Evolutionary conservation across 2,113 vertebrate species (phyloP), one percentile per base, ranked within the genome.

Genomic region (Galeopterus variegatus): DNA sequence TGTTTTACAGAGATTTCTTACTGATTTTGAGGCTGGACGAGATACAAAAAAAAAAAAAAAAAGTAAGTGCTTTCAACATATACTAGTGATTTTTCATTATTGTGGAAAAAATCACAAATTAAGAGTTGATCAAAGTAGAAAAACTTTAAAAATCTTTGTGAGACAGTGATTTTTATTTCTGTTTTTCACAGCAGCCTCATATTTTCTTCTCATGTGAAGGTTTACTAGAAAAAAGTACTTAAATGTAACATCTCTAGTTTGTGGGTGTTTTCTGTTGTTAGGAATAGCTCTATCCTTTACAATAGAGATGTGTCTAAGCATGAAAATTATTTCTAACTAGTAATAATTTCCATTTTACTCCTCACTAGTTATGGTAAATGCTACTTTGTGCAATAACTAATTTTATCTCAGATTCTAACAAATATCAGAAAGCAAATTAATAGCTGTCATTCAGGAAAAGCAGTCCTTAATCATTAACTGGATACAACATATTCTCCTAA

Each of bases 201-300:
- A 84, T 88, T 93, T 96, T 60, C 41, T 90, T 97, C 81, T 77
- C 11, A 13, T 76, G 10, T 83, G n/a, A 95, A 90, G 23, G 7
- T 75, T 95, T 96, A 33, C 50, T 67, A 58, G 75, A 45, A 80
- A 73, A 72, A 26, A 76, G 13, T 52, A 7, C 5, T 88, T 88
- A 58, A 85, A 95, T 88, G 8, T 81, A 82, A 48, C 28, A 81
- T 45, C 14, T 95, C 8, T 69, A 26, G 14, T 90, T 88, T 36
- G 7, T 79, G 69, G 41, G 1, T 23, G 2, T 54, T 70, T 94
- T 93, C 45, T 92, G 8, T 88, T 88, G 7, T 92, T 80, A 64
- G 9, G 24, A 76, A 89, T 73, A 86, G 28, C 56, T 89, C 2
- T 90, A 14, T 82, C 48, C n/a, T 86, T 73, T 85, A 60, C 5